phyloP scores from a whole-genome alignment of 2,888 invertebrate genomes.

The Heliconius erato region DNA sequence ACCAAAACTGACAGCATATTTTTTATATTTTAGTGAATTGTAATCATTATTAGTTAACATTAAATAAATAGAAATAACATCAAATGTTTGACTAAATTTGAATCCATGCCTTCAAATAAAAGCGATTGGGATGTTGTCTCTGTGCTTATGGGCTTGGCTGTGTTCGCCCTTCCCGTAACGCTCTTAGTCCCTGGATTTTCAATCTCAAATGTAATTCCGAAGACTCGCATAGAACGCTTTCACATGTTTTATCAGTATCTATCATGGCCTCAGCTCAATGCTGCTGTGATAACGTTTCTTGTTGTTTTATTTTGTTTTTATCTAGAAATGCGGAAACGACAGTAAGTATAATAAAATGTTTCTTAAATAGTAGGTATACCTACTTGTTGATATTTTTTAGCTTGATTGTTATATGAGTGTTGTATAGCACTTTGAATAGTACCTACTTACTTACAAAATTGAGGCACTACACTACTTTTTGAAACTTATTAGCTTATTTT shows the following conservation, averaged over 20 bases:
- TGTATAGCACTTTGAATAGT: too few relatives aligned
- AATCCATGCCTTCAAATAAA: conserved; percentile 56
- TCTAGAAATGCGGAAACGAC: conserved; percentile 76
- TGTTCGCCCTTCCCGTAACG: conserved; percentile 74
- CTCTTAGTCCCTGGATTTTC: conserved; percentile 73
- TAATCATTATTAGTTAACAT: not conserved
- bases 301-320: conserved; percentile 71
- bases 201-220: conserved; percentile 74
- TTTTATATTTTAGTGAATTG: not conserved
- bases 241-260: conserved; percentile 66
- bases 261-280: conserved; percentile 73
- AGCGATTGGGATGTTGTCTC: conserved; percentile 54
- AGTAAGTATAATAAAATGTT: conserved; percentile 60
- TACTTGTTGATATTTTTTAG: too few relatives aligned
- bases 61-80: not conserved
- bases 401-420: too few relatives aligned
- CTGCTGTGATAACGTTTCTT: conserved; percentile 60
- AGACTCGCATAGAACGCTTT: conserved; percentile 68
- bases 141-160: conserved; percentile 58
- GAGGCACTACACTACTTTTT: too few relatives aligned
- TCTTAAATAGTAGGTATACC: not conserved
- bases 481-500: too few relatives aligned
- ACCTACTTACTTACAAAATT: too few relatives aligned
- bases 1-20: not conserved
- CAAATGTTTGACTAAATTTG: conserved; percentile 46